Evolutionary conservation across 2,888 invertebrate genomes (phyloP), one percentile per base, ranked within the genome.

Genomic region (Ametastegia equiseti): DNA sequence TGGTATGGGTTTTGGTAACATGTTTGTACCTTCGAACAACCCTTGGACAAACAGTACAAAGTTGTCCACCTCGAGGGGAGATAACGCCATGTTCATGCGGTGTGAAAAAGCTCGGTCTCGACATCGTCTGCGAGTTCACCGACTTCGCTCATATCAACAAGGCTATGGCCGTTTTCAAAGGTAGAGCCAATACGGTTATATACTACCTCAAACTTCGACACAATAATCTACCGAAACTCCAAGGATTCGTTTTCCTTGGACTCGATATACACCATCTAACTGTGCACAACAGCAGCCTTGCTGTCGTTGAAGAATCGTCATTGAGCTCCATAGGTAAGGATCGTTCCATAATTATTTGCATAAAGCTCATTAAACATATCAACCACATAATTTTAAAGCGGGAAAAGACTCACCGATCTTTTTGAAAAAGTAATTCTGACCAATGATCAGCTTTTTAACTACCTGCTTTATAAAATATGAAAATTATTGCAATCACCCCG

Each of bases 181-280:
- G 96, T 83, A 96, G 95, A 89, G 88, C 92, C n/a, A 95, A 95
- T 84, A 94, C 95, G 88, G 95, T 97, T 84, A 97, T 97, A 86
- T 97, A 97, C 92, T 97, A 98, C 92, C 93, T 98, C 85, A 97
- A 97, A 91, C 93, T 98, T 82, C 94, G 97, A 81, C 97, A 97
- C 92, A 97, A 97, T 91, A 96, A 95, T 92, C 92, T 97, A 87
- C 96, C 96, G 36, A 97, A 97, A 91, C 93, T 98, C 79, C 97
- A 97, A 83, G 96, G 97, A 79, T 97, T 97, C 91, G 95, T 97
- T 83, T 97, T 97, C 92, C 94, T 97, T 82, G 97, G 97, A 4
- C 93, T 98, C 89, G 97, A 97, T 89, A 97, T 98, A 86, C 95
- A 96, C 84, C 97, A 98, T 88, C 94, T 98, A 80, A 97, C 97